Evolutionary conservation across 2,888 invertebrate genomes (phyloP).

Genomic region (Cephus pygmeus): DNA sequence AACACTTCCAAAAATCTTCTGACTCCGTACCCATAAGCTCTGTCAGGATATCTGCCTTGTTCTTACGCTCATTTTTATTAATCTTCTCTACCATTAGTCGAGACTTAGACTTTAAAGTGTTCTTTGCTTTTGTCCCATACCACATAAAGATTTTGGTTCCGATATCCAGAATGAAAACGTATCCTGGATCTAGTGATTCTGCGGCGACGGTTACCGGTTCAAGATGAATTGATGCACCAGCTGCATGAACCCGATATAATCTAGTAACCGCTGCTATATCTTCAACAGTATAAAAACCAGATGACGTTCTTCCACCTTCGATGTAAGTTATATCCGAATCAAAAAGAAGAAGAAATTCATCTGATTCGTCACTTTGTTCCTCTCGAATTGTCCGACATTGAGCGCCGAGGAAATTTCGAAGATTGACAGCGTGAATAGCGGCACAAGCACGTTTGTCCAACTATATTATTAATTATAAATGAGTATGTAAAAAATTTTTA

Average conservation of each 20-base stretch:
- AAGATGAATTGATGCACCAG: conserved; percentile 88
- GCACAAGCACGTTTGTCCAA: conserved; percentile 95
- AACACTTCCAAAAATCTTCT: conserved; percentile 83
- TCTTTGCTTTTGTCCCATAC: conserved; percentile 89
- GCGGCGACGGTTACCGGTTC: conserved; percentile 83
- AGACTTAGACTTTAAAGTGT: conserved; percentile 88
- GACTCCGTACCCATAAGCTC: conserved; percentile 87
- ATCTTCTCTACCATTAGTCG: conserved; percentile 97
- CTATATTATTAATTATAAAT: conserved; percentile 61
- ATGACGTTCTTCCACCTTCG: conserved; percentile 96
- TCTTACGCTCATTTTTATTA: conserved; percentile 97
- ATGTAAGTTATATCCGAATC: conserved; percentile 92
- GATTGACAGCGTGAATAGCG: conserved; percentile 98
- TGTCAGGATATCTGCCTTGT: conserved; percentile 89
- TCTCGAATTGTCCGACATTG: conserved; percentile 93
- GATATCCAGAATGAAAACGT: conserved; percentile 91
- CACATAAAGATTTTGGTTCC: conserved; percentile 90
- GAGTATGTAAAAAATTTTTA: conserved; percentile 11
- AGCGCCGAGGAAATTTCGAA: conserved; percentile 95
- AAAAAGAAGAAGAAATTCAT: conserved; percentile 94
- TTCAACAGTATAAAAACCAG: conserved; percentile 97
- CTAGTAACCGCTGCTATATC: conserved; percentile 86
- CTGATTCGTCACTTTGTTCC: conserved; percentile 96
- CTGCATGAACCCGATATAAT: conserved; percentile 88
- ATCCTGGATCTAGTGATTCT: conserved; percentile 87